phyloP scores from a whole-genome alignment of 1,140 invertebrate species.

The Diprion similis region DNA sequence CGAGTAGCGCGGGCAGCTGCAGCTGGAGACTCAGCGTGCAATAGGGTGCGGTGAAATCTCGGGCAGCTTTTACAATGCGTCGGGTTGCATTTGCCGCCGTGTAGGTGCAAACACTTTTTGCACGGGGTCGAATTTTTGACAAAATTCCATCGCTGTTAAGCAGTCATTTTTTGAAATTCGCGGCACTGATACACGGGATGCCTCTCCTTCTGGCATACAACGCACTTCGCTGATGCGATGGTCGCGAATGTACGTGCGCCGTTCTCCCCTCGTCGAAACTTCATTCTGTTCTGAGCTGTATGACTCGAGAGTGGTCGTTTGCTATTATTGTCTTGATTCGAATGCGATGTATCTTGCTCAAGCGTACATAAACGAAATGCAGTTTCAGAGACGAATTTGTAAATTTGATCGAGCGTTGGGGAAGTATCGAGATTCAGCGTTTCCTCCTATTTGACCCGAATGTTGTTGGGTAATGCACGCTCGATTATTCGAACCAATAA shows the following conservation, averaged over 20 bases:
- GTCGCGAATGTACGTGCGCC: conserved; percentile 18
- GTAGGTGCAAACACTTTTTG: conserved; percentile 25
- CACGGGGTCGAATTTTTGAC: conserved; percentile 22
- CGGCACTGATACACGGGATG: conserved; percentile 19
- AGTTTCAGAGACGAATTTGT: conserved; percentile 16
- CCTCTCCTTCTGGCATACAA: conserved; percentile 3
- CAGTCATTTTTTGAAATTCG: conserved; percentile 20
- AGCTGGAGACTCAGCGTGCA: not conserved
- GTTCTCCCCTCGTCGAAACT: conserved; percentile 20
- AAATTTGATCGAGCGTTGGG: conserved; percentile 18
- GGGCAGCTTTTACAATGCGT: conserved; percentile 23
- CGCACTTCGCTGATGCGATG: conserved; percentile 11
- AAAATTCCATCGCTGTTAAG: conserved; percentile 14
- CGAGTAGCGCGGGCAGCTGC: not conserved
- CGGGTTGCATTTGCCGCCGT: conserved; percentile 10
- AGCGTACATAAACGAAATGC: conserved; percentile 15
- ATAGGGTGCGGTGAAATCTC: conserved; percentile 19
- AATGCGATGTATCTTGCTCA: not conserved
- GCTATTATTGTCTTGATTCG: not conserved
- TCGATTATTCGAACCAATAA: conserved; percentile 19
- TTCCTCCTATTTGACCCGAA: conserved; percentile 27
- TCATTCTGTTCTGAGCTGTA: conserved; percentile 7
- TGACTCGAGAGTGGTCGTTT: not conserved
- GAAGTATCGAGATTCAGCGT: conserved; percentile 15
- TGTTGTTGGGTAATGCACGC: conserved; percentile 16